Conservation (phyloP, 1,140 invertebrate species). For the Psilanteris sp. region DNA sequence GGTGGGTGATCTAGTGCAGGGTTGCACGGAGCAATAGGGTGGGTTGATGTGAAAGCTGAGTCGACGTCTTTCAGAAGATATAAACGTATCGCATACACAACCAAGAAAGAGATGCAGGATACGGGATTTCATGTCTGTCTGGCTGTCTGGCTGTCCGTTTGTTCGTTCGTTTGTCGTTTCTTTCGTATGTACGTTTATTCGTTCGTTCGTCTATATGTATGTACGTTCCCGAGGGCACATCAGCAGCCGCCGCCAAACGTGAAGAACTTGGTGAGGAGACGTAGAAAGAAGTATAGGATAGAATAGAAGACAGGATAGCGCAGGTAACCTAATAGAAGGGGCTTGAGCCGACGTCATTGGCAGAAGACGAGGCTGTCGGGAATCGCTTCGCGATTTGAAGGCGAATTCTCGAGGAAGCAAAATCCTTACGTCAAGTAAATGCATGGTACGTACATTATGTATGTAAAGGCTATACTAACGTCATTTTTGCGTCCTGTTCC, state of each 20-base stretch:
- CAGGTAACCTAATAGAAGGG: constrained; percentile 77
- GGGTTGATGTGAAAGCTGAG: constrained; percentile 74
- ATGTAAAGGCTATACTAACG: constrained; percentile 58
- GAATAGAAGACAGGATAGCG: constrained; percentile 73
- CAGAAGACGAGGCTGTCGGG: constrained; percentile 73
- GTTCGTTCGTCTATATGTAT: constrained; percentile 39
- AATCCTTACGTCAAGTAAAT: constrained; percentile 66
- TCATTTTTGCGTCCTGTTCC: constrained; percentile 48
- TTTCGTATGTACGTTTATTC: constrained; percentile 27
- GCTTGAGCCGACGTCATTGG: constrained; percentile 76
- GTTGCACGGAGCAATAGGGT: constrained; percentile 48
- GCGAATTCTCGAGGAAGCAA: constrained; percentile 72
- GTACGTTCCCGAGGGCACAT: constrained; percentile 69
- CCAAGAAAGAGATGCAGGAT: constrained; percentile 61
- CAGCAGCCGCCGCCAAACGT: constrained; percentile 68
- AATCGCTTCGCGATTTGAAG: constrained; percentile 73
- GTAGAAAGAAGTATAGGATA: constrained; percentile 58
- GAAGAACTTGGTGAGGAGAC: constrained; percentile 60
- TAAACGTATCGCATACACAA: constrained; percentile 62
- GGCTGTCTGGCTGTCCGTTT: constrained; percentile 62
- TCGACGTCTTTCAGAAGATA: constrained; percentile 74
- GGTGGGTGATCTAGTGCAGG: constrained; percentile 51
- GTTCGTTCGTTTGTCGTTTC: constrained; percentile 42
- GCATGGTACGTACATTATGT: constrained; percentile 58
- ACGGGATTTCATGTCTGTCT: constrained; percentile 66